Evolutionary conservation across 2,797 vertebrate genomes (phyloP), one percentile per base, ranked within the genome.

Genomic region (Cichlasoma orientale): DNA sequence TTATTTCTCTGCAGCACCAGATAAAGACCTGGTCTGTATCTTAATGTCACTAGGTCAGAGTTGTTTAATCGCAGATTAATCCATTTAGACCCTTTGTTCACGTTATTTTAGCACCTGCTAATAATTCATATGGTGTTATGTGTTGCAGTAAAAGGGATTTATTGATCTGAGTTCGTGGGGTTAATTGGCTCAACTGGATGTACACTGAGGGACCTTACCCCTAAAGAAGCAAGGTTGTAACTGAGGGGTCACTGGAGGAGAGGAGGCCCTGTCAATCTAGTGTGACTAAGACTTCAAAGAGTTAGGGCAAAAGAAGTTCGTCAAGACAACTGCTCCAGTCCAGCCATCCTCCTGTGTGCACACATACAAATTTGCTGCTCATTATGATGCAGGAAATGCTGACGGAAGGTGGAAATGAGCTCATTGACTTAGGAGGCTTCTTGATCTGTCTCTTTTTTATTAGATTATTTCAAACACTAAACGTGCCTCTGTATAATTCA

Each of bases 401-500:
- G 87, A 91, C 86, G 88, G 80, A 90, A 86, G 82, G 84, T 86
- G 79, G 79, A 87, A 89, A 86, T 87, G 88, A 90, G 89, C 84
- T 87, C 89, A 84, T 87, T 77, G 83, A 83, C 72, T 82, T 82
- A 53, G 77, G 79, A 75, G 79, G 78, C 80, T 77, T 77, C 88
- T 85, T 82, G 80, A 89, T 91, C 73, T 80, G 78, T 74, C 69
- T 44, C 16, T 53, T 78, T 58, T 90, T 90, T 86, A 85, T 90
- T 84, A 77, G 78, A 90, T 92, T 90, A 90, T 93, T 90, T 87
- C 77, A 87, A 80, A 87, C 71, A 59, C 84, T 79, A 87, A 92
- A 91, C 85, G 75, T 90, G 92, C 74, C 82, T 89, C 87, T 86
- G 90, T 90, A 87, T 90, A 91, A 90, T 90, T 87, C 72, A 4